These are phyloP conservation scores for Triops cancriformis DNA, from an alignment of 1,140 invertebrate species.

Conservation along the genomic window DNA sequence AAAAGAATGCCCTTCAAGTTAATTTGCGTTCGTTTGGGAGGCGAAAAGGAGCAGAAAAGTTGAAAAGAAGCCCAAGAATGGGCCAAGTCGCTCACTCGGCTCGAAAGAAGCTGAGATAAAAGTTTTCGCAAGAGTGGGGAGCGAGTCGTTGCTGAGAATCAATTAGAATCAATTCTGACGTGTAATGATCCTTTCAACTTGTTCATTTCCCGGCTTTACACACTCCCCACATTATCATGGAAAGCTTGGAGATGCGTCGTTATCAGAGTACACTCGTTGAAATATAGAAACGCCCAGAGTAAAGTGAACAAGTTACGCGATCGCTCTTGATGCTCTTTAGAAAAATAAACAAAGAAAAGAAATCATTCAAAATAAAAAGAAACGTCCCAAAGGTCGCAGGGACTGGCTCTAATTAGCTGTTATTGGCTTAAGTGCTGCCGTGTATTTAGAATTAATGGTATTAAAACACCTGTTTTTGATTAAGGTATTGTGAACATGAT, in stretches of 20 bases:
- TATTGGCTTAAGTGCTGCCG: neutral
- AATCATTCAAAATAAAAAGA: neutral
- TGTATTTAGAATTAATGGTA: no score
- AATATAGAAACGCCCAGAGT: neutral
- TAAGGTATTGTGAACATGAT: neutral
- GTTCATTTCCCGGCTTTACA: neutral
- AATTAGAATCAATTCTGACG: conserved; percentile 2
- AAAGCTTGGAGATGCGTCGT: neutral
- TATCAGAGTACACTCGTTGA: neutral
- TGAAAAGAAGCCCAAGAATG: neutral
- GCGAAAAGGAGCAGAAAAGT: neutral
- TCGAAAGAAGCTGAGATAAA: neutral
- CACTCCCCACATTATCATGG: neutral
- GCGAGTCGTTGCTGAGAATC: neutral
- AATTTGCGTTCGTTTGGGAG: neutral
- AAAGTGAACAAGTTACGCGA: neutral
- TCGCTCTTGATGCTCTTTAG: neutral
- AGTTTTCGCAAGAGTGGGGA: neutral
- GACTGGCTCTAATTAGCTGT: neutral
- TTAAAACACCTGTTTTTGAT: conserved; percentile 10
- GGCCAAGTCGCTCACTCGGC: neutral
- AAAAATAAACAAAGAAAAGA: neutral
- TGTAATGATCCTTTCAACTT: neutral
- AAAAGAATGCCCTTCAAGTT: neutral
- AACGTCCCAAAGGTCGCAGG: neutral